Evolutionary conservation across 2,113 vertebrate species (phyloP), one percentile per base, ranked within the genome.

Genomic region (Psittacara wagleri): DNA sequence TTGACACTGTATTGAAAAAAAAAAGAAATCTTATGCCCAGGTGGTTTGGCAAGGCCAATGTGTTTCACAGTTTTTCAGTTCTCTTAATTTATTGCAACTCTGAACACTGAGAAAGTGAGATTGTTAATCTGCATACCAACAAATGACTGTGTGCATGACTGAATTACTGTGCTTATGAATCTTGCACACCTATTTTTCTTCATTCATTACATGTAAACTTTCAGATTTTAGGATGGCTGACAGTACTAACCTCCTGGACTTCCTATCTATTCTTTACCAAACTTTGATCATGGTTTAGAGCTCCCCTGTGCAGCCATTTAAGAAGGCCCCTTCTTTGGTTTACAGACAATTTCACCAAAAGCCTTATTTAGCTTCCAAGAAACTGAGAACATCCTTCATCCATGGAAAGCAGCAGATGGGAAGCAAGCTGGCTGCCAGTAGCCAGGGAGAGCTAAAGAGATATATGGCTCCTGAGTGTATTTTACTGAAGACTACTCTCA

Each of bases 371-470:
- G 55, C 87, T 74, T 96, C 74, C 72, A 59, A 85, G 63, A 83
- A 86, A 91, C 25, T 27, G 13, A 90, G 23, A 90, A 33, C 35
- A 86, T 37, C 25, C 49, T 74, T 91, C 54, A 87, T 57, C 49
- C 9, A 0, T 66, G 54, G n/a, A 91, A 91, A 94, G 43, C 7
- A 94, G 83, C 92, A 95, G 87, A 92, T 95, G 95, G 95, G 19
- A 92, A 82, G 52, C 64, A 93, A 83, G 74, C n/a, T 92, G 57
- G 14, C 35, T 92, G 89, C 57, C n/a, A 77, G 63, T 61, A 91
- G 67, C 67, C 74, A 91, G 75, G 49, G 75, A 95, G 51, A 83
- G 41, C 80, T 94, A 92, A 94, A 87, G 44, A 95, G 63, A 70
- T 76, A 59, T 66, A 87, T 37, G 87, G 37, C 49, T 80, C 79